Evolutionary conservation across 1,140 invertebrate genomes (phyloP).

Genomic region (Papilio helenus): DNA sequence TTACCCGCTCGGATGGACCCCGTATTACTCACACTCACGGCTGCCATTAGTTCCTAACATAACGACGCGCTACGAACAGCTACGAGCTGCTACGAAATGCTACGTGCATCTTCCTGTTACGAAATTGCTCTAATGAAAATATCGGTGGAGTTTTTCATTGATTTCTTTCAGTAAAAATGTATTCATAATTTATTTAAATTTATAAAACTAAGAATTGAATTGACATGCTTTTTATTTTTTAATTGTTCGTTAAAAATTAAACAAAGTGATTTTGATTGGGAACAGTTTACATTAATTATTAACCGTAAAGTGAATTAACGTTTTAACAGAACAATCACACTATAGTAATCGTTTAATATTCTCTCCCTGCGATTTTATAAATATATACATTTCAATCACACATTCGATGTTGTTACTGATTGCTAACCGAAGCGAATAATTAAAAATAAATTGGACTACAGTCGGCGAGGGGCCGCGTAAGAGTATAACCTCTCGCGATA

Average conservation of each 20-base stretch:
- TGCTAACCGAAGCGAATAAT: slow-evolving; percentile 18
- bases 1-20: slow-evolving; percentile 51
- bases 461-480: background rate
- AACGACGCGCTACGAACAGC: slow-evolving; percentile 33
- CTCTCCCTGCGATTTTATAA: background rate
- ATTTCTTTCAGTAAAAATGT: background rate
- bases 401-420: background rate
- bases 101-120: background rate
- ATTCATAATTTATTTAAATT: too few relatives aligned
- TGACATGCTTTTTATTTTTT: too few relatives aligned
- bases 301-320: background rate
- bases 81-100: background rate
- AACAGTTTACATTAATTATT: background rate
- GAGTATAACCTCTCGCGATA: background rate
- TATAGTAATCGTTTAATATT: background rate
- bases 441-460: slow-evolving; percentile 25
- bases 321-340: background rate
- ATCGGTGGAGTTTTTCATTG: background rate
- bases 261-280: background rate
- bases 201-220: too few relatives aligned
- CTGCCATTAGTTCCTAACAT: slow-evolving; percentile 49
- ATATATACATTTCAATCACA: background rate
- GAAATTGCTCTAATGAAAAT: background rate
- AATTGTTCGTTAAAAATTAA: background rate
- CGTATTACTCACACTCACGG: slow-evolving; percentile 50